These are phyloP conservation scores for Stegastes partitus DNA, from an alignment of 2,113 vertebrate genomes.

Conservation along the genomic window DNA sequence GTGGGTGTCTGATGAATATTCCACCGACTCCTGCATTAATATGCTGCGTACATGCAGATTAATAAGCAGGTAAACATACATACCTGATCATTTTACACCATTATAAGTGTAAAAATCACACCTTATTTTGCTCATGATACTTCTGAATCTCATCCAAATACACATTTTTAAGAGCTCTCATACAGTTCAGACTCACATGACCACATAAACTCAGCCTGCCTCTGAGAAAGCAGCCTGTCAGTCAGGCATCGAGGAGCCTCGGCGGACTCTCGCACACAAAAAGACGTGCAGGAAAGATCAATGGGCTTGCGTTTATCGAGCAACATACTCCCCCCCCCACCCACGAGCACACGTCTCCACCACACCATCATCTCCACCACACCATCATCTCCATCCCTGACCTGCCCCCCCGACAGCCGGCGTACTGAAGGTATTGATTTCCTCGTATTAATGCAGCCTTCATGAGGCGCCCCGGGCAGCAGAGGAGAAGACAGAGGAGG, in stretches of 20 bases:
- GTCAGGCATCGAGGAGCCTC: conserved; percentile 56
- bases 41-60: too few relatives aligned
- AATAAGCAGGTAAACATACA: too few relatives aligned
- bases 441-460: conserved; percentile 65
- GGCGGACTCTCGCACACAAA: conserved; percentile 30
- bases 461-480: conserved; percentile 59
- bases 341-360: not conserved
- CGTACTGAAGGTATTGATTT: conserved; percentile 69
- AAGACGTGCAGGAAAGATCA: conserved; percentile 53
- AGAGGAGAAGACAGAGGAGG: conserved; percentile 14
- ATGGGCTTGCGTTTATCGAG: conserved; percentile 54
- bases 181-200: conserved; percentile 9
- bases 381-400: conserved; percentile 3
- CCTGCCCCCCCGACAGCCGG: conserved; percentile 40
- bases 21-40: too few relatives aligned
- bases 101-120: not conserved
- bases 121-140: not conserved
- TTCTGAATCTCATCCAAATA: not conserved
- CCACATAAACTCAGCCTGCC: not conserved
- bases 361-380: not conserved
- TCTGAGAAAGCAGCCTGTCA: conserved; percentile 49
- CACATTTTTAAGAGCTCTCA: not conserved
- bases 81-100: too few relatives aligned
- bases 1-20: too few relatives aligned
- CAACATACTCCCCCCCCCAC: conserved; percentile 13